Base-by-base conservation (phyloP, 2,113 vertebrate genomes). In the Rhabdomys dilectus region DNA sequence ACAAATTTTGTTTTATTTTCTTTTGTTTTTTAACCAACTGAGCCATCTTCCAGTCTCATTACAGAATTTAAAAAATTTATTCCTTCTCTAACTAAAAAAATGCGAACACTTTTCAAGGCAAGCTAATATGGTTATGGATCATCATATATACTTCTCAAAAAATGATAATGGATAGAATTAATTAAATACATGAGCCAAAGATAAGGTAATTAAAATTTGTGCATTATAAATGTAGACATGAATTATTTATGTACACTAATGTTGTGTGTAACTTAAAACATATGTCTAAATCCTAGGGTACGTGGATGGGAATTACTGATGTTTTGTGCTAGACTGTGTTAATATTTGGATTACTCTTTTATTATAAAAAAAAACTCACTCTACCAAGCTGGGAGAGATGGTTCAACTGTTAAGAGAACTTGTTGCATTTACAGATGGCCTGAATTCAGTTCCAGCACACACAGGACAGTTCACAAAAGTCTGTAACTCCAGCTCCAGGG, bases 51-150 rank as follows among this genome's bases (percentile, higher is more conserved):
- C 36, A 82, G 36, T 22, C 21, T 39, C 5, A 2, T 42, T 39
- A 45, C n/a, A 62, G n/a, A 62, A 39, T 42, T 60, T 22, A 24
- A 11, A 36, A n/a, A 26, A 42, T n/a, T 80, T n/a, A 11, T 91
- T 87, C 8, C 72, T 87, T 48, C 94, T 77, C 22, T 56, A 0
- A 2, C 22, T 89, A 68, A 76, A 68, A 82, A 19, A n/a, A 77
- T 82, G 17, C 76, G 53, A 96, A 66, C 4, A 76, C 58, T 73
- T 92, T 80, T 88, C 29, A 29, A 93, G 53, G 34, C 53, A 85
- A 89, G 29, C 13, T 75, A 73, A 78, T 81, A 56, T 94, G 76
- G 17, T 73, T 36, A 66, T 60, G 3, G 26, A 51, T 64, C 60
- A 19, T 34, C 60, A 68, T 60, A 36, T 56, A 85, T 58, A 66